phyloP scores from a whole-genome alignment of 2,888 invertebrate genomes.

The Holacanthella duospinosa region DNA sequence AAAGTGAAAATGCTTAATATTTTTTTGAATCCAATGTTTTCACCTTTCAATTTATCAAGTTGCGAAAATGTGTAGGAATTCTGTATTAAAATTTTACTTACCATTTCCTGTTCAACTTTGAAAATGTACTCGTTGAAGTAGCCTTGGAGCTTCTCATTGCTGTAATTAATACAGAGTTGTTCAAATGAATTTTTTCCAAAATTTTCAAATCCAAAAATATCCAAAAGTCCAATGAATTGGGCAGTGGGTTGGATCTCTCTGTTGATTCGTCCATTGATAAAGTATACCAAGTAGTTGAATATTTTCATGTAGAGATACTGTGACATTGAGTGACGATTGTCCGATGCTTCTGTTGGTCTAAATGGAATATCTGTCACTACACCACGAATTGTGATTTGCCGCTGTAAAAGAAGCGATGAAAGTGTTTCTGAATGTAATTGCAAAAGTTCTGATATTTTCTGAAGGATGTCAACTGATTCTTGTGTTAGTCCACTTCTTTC shows the following conservation, averaged over 20 bases:
- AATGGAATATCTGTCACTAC: constrained; percentile 87
- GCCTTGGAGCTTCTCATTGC: constrained; percentile 86
- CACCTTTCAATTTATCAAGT: too few relatives aligned
- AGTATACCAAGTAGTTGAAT: constrained; percentile 83
- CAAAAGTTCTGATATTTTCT: constrained; percentile 60
- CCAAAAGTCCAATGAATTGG: constrained; percentile 72
- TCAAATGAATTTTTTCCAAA: constrained; percentile 82
- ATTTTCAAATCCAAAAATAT: constrained; percentile 91
- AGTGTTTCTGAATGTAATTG: constrained; percentile 65
- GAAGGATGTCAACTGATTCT: constrained; percentile 60
- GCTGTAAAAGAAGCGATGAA: constrained; percentile 58
- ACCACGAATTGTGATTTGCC: constrained; percentile 84
- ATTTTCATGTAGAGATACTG: constrained; percentile 80
- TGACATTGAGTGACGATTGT: constrained; percentile 87
- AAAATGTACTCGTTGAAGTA: constrained; percentile 96
- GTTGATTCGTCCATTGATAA: constrained; percentile 83
- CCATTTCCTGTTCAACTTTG: constrained; percentile 83
- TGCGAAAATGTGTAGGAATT: too few relatives aligned
- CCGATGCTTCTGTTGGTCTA: constrained; percentile 60
- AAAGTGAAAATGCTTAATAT: too few relatives aligned
- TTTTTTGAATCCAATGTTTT: too few relatives aligned
- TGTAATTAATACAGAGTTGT: constrained; percentile 77
- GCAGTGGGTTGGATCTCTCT: constrained; percentile 59
- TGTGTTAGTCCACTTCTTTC: constrained; percentile 66
- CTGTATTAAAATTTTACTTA: constrained; percentile 47